These are phyloP conservation scores for Oryzias melastigma DNA, from an alignment of 2,113 vertebrate species.

Conservation along the genomic window DNA sequence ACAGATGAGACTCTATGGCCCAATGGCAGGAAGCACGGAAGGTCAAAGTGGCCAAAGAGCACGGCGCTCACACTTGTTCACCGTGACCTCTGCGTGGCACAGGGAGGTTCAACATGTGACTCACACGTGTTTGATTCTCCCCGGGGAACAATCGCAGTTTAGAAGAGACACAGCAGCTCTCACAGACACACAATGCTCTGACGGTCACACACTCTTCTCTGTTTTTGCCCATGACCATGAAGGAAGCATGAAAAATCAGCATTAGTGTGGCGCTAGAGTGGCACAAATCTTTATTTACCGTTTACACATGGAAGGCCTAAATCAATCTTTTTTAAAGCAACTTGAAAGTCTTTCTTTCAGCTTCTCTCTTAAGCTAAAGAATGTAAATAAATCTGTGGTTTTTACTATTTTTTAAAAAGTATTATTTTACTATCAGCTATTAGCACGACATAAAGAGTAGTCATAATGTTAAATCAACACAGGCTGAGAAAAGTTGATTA, in stretches of 20 bases:
- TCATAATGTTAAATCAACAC: no score
- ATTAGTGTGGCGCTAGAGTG: conserved; percentile 8
- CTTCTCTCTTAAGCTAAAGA: neutral
- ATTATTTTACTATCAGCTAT: no score
- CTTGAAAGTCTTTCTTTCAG: conserved; percentile 3
- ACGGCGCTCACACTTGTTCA: conserved; percentile 56
- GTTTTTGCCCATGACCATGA: conserved; percentile 3
- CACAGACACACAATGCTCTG: neutral
- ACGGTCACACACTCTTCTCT: conserved; percentile 1
- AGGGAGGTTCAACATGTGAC: conserved; percentile 50
- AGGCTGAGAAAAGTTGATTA: no score
- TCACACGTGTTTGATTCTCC: conserved; percentile 18
- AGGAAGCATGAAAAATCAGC: conserved; percentile 9
- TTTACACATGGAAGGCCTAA: conserved; percentile 9
- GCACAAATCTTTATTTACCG: conserved; percentile 16
- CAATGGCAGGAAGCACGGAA: conserved; percentile 12
- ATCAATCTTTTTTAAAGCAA: neutral
- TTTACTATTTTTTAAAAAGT: no score
- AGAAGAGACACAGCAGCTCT: conserved; percentile 19
- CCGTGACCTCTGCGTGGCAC: conserved; percentile 25
- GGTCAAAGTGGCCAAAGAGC: neutral
- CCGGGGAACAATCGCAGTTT: conserved; percentile 8
- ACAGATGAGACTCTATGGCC: neutral
- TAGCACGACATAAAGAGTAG: no score
- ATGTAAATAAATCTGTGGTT: neutral